Evolutionary conservation across 2,888 invertebrate species (phyloP), one percentile per base, ranked within the genome.

Genomic region (Tenthredo amoena): DNA sequence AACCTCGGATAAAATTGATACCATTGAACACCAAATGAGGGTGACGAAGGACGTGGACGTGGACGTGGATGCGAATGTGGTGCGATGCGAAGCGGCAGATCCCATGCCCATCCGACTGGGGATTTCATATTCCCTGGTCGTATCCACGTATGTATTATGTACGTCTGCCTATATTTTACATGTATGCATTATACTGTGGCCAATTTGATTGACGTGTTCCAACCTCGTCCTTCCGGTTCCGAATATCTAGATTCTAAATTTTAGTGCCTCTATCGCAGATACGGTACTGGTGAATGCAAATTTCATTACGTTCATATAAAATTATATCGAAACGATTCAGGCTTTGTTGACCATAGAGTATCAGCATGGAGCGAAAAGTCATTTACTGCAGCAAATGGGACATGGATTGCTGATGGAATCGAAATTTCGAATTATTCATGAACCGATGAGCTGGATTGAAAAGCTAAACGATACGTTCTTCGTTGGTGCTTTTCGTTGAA

Each of bases 231-330:
- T 74, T 43, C 72, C 21, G 72, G 7, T 31, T 74, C 72, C 12
- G 72, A 74, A 74, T 74, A 74, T 21, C n/a, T 43, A 21, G 72
- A 74, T 74, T 74, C 4, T 9, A 21, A 74, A 43, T 74, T 74
- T 74, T 10, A 74, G 21, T 74, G n/a, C 72, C 9, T 74, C 12
- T 43, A 62, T 62, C 6, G n/a, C 55, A 37, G 18, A 37, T 37
- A 37, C 15, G 37, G 10, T 21, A 21, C 43, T 12, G 26, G 4
- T 34, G 18, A 68, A 68, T 68, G 68, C 34, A 34, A 68, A 68
- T 68, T 31, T 34, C 68, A 68, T 68, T 6, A 68, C 21, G 15
- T 68, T 18, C 68, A 18, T 34, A 26, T 62, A 62, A 62, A 62
- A 12, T 62, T 62, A 26, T 21, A 10, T 26, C 26, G 26, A 26